Evolutionary conservation across 1,140 invertebrate genomes (phyloP).

Genomic region (Brachionus rotundiformis): DNA sequence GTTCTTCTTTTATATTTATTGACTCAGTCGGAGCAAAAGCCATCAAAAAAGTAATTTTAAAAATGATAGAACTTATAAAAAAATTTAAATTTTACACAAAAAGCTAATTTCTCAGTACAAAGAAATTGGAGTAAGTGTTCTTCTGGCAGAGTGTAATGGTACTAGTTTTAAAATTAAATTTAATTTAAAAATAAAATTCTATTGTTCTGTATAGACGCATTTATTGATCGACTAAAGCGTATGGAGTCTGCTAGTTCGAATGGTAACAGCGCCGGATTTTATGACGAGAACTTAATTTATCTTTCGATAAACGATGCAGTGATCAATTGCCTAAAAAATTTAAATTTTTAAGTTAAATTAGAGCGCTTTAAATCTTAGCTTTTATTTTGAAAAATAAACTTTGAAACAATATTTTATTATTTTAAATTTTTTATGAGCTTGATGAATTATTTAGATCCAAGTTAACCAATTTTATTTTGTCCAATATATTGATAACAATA

Average conservation of each 20-base stretch:
- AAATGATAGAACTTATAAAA: too few relatives aligned
- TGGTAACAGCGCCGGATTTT: not conserved
- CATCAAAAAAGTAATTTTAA: not conserved
- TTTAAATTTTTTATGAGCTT: not conserved
- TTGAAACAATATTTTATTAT: too few relatives aligned
- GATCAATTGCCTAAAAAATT: not conserved
- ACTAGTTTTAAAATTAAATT: not conserved
- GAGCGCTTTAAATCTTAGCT: too few relatives aligned
- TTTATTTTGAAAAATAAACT: too few relatives aligned
- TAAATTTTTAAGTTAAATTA: not conserved
- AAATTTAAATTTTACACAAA: not conserved
- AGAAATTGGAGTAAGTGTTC: not conserved
- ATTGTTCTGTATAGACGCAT: too few relatives aligned
- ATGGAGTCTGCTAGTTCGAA: not conserved
- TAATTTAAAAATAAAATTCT: too few relatives aligned
- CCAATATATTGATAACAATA: not conserved
- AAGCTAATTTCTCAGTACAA: not conserved
- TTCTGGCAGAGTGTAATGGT: not conserved
- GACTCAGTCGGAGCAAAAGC: conserved; percentile 35
- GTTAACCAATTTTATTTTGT: not conserved
- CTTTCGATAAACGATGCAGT: not conserved
- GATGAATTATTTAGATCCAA: not conserved
- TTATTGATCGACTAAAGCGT: not conserved
- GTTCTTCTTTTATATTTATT: conserved; percentile 13
- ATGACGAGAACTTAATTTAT: not conserved